Evolutionary conservation across 1,140 invertebrate genomes (phyloP).

Genomic region (Charaxes varanes): DNA sequence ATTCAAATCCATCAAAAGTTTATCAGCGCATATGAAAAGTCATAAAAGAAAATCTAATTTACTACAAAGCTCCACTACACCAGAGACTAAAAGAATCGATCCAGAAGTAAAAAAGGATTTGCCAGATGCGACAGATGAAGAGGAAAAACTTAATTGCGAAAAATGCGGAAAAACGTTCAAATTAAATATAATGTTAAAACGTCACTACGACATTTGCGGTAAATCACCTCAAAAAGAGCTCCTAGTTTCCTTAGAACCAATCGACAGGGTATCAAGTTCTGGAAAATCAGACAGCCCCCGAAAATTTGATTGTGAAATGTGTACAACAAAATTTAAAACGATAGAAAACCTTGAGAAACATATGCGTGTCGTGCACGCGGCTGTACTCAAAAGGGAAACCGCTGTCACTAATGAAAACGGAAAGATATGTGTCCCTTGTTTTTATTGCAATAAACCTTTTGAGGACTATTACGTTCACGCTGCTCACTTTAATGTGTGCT

Average conservation of each 20-base stretch:
- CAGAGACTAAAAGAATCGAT: conserved; percentile 5
- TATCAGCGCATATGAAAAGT: conserved; percentile 36
- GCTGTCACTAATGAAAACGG: conserved; percentile 12
- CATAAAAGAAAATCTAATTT: conserved; percentile 13
- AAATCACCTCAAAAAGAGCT: conserved; percentile 31
- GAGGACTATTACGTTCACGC: conserved; percentile 42
- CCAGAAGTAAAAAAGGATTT: conserved; percentile 13
- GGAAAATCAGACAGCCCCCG: not conserved
- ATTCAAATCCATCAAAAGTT: conserved; percentile 34
- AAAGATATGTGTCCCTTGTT: conserved; percentile 38
- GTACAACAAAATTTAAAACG: conserved; percentile 44
- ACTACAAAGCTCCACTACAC: conserved; percentile 9
- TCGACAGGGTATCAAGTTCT: conserved; percentile 24
- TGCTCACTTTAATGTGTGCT: conserved; percentile 42
- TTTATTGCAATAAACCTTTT: conserved; percentile 42
- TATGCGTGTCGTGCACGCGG: conserved; percentile 50
- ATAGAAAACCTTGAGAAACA: conserved; percentile 50
- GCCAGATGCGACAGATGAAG: conserved; percentile 37
- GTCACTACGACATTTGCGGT: conserved; percentile 32
- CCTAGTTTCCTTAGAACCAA: conserved; percentile 43
- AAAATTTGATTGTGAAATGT: conserved; percentile 44
- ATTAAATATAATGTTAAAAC: conserved; percentile 47
- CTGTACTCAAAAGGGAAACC: conserved; percentile 33
- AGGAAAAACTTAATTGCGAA: conserved; percentile 48
- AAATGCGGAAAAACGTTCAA: conserved; percentile 64